Evolutionary conservation across 2,797 vertebrate genomes (phyloP).

Genomic region (Takifugu ocellatus): DNA sequence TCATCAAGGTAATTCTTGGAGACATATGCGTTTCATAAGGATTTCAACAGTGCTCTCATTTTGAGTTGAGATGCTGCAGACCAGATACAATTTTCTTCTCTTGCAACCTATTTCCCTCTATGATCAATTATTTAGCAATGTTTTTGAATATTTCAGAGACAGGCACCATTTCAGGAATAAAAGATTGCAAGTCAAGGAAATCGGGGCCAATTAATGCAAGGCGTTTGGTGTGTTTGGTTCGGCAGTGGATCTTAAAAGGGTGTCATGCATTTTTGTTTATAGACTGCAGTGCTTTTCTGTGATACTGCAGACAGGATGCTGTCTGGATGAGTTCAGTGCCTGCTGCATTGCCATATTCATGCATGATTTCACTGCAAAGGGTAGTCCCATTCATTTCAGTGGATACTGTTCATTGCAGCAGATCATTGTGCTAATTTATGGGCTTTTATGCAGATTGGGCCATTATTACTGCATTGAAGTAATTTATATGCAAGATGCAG

Average conservation of each 20-base stretch:
- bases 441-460: slow-evolving; percentile 10
- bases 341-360: slow-evolving; percentile 67
- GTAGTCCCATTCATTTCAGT: slow-evolving; percentile 37
- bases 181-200: slow-evolving; percentile 52
- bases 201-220: slow-evolving; percentile 26
- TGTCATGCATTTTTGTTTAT: slow-evolving; percentile 34
- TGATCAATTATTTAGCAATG: slow-evolving; percentile 77
- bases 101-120: slow-evolving; percentile 69
- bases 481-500: slow-evolving; percentile 44
- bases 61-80: slow-evolving; percentile 42
- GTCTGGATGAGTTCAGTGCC: slow-evolving; percentile 49
- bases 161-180: slow-evolving; percentile 67
- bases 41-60: slow-evolving; percentile 32
- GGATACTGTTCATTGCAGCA: slow-evolving; percentile 47
- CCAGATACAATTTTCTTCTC: slow-evolving; percentile 48
- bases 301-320: slow-evolving; percentile 47
- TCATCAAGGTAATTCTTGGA: not conserved
- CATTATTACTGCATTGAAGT: slow-evolving; percentile 45
- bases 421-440: slow-evolving; percentile 43
- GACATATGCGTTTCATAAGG: not conserved
- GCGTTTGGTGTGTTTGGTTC: slow-evolving; percentile 6
- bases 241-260: slow-evolving; percentile 9
- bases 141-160: slow-evolving; percentile 79
- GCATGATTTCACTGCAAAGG: slow-evolving; percentile 57
- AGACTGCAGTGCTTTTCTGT: slow-evolving; percentile 45